Percentiles rank a stretch among this genome's conserved stretches.
Evolutionary conservation across 2,888 invertebrate species (phyloP).

Genomic region (Hesperia comma): DNA sequence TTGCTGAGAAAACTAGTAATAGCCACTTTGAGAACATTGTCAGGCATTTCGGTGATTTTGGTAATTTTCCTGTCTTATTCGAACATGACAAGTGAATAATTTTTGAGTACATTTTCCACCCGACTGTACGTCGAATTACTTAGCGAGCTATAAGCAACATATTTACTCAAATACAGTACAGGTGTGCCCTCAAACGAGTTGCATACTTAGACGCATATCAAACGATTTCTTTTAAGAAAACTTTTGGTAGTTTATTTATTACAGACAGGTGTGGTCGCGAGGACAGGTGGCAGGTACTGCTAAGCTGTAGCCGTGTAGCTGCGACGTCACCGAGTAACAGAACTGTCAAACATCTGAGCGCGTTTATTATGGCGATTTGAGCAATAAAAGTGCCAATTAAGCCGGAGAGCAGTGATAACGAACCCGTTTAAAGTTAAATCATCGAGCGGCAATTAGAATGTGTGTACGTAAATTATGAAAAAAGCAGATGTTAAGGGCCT

Average conservation of each 20-base stretch:
- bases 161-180: constrained; percentile 15
- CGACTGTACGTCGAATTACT: not conserved
- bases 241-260: constrained; percentile 38
- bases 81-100: constrained; percentile 2
- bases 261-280: constrained; percentile 28
- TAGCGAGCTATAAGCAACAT: not conserved
- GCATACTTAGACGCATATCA: constrained; percentile 29
- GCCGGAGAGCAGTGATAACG: constrained; percentile 43
- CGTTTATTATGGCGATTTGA: constrained; percentile 48
- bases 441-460: constrained; percentile 68
- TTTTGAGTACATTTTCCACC: not conserved
- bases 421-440: constrained; percentile 56
- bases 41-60: constrained; percentile 26
- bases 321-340: constrained; percentile 15
- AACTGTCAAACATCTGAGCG: constrained; percentile 36
- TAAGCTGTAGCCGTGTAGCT: constrained; percentile 19
- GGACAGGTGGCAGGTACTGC: constrained; percentile 30
- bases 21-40: constrained; percentile 31
- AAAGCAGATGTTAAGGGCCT: constrained; percentile 76
- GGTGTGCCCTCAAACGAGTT: constrained; percentile 27
- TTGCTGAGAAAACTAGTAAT: constrained; percentile 51
- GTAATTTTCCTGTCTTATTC: constrained; percentile 22
- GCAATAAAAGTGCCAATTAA: constrained; percentile 55
- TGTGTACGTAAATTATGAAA: constrained; percentile 70
- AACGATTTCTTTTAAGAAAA: constrained; percentile 34